Evolutionary conservation across 2,797 vertebrate genomes (phyloP).

Genomic region (Tamandua tetradactyla): DNA sequence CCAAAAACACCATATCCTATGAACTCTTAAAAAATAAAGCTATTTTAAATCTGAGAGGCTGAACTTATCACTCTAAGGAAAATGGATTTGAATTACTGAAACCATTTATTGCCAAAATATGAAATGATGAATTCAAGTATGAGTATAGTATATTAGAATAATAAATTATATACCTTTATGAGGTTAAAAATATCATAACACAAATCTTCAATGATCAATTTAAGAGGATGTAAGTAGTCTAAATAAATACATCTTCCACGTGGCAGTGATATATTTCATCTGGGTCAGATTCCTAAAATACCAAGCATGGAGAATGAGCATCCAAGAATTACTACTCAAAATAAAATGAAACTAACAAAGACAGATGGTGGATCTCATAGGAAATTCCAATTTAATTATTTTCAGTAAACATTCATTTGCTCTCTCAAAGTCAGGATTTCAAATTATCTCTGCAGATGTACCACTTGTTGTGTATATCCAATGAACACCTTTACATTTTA

Average conservation of each 20-base stretch:
- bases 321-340: constrained; percentile 55
- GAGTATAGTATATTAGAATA: constrained; percentile 91
- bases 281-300: constrained; percentile 69
- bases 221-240: constrained; percentile 71
- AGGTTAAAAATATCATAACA: constrained; percentile 88
- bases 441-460: constrained; percentile 81
- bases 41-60: constrained; percentile 77
- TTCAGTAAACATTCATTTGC: constrained; percentile 80
- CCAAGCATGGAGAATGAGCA: constrained; percentile 45
- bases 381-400: constrained; percentile 84
- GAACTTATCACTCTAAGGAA: constrained; percentile 68
- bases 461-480: constrained; percentile 75
- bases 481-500: constrained; percentile 80
- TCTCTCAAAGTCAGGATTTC: constrained; percentile 80
- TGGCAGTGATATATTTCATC: constrained; percentile 19
- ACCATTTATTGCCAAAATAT: constrained; percentile 83
- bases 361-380: constrained; percentile 64
- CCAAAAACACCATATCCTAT: constrained; percentile 29
- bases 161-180: constrained; percentile 93
- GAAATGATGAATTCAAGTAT: constrained; percentile 85
- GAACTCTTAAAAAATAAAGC: constrained; percentile 77
- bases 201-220: constrained; percentile 79
- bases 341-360: constrained; percentile 71
- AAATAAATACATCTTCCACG: constrained; percentile 32
- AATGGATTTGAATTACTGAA: constrained; percentile 81